A percentile compares a stretch with the other conserved stretches of the same genome.
Evolutionary conservation across 2,888 invertebrate genomes (phyloP).

Genomic region (Conchocele bisecta): DNA sequence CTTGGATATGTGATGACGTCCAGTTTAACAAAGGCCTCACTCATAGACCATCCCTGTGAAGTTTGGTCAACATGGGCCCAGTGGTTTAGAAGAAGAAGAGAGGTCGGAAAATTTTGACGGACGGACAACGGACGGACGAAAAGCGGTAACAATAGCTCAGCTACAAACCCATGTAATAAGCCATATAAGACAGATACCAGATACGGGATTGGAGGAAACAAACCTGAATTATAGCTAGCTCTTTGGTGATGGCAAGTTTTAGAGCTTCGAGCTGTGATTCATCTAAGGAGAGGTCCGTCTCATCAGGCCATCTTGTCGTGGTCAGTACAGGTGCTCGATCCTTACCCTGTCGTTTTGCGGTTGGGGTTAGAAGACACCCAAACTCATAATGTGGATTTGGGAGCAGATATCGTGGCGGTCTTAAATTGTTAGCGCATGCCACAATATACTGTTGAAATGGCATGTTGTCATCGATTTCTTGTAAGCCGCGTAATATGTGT

Average conservation of each 20-base stretch:
- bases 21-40: too few relatives aligned
- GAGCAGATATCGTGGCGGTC: slow-evolving; percentile 64
- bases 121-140: too few relatives aligned
- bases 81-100: too few relatives aligned
- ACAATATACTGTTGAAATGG: slow-evolving; percentile 71
- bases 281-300: slow-evolving; percentile 54
- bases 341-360: background rate
- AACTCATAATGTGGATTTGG: too few relatives aligned
- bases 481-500: slow-evolving; percentile 88
- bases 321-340: slow-evolving; percentile 40
- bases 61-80: too few relatives aligned
- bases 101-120: too few relatives aligned
- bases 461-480: slow-evolving; percentile 83
- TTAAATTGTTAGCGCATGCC: slow-evolving; percentile 59
- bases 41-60: too few relatives aligned
- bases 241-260: slow-evolving; percentile 75
- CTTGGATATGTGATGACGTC: too few relatives aligned
- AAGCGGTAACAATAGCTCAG: too few relatives aligned
- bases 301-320: slow-evolving; percentile 59
- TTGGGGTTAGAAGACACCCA: slow-evolving; percentile 12
- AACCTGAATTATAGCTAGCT: slow-evolving; percentile 75
- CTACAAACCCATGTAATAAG: too few relatives aligned
- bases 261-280: slow-evolving; percentile 76
- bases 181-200: too few relatives aligned
- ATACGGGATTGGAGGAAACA: too few relatives aligned